Conservation (phyloP, 2,113 vertebrate species). For the Halichoerus grypus region DNA sequence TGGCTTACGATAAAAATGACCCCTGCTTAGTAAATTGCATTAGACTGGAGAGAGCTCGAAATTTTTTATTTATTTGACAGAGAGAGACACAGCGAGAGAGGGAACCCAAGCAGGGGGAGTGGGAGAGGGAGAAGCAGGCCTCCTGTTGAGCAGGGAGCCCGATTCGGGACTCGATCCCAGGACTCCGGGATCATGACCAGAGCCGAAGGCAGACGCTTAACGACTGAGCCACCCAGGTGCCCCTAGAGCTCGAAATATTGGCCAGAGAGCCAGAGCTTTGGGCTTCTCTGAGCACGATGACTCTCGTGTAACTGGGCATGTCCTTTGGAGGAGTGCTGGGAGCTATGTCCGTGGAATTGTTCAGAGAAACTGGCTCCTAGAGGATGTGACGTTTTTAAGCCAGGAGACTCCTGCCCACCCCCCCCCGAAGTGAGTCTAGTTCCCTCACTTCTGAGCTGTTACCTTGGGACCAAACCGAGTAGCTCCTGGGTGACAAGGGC, state of each 20-base stretch:
- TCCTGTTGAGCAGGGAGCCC: too few relatives aligned
- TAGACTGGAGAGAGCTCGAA: background rate
- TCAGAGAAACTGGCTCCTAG: background rate
- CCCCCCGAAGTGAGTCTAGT: background rate
- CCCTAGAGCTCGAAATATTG: background rate
- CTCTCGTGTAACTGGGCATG: background rate
- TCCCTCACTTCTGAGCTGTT: background rate
- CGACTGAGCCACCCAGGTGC: too few relatives aligned
- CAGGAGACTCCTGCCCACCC: too few relatives aligned
- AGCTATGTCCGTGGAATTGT: background rate
- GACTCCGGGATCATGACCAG: too few relatives aligned
- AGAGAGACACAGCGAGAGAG: too few relatives aligned
- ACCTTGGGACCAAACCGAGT: too few relatives aligned
- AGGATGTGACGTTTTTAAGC: background rate
- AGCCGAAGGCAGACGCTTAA: too few relatives aligned
- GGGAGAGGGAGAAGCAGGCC: too few relatives aligned
- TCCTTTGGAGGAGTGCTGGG: background rate
- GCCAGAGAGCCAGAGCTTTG: background rate
- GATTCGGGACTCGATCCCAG: too few relatives aligned
- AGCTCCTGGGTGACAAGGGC: background rate
- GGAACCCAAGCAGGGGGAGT: too few relatives aligned
- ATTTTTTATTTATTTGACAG: background rate
- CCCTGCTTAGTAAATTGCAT: slow-evolving; percentile 22
- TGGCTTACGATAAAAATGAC: slow-evolving; percentile 66
- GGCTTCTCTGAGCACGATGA: background rate